Evolutionary conservation across 2,888 invertebrate genomes (phyloP).

Genomic region (Parelbella ahira): DNA sequence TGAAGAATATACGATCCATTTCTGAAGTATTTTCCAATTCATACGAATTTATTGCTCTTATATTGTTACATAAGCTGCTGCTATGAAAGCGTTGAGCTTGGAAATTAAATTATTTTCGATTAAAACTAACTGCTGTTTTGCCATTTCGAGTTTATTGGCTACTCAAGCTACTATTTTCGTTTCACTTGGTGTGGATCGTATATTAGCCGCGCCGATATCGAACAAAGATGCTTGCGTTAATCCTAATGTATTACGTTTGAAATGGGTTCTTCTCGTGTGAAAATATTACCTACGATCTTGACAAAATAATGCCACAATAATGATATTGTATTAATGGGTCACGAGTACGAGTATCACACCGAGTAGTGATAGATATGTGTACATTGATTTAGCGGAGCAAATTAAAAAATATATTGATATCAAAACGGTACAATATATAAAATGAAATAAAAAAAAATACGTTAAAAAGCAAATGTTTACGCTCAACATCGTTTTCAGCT

Average conservation of each 20-base stretch:
- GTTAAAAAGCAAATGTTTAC: slow-evolving; percentile 4
- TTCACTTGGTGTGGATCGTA: slow-evolving; percentile 17
- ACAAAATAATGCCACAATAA: slow-evolving; percentile 61
- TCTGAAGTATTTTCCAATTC: neutral
- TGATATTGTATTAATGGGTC: slow-evolving; percentile 29
- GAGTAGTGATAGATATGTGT: slow-evolving; percentile 21
- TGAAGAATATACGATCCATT: slow-evolving; percentile 23
- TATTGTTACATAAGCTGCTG: slow-evolving; percentile 7
- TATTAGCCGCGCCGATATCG: slow-evolving; percentile 15
- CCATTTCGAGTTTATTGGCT: slow-evolving; percentile 1
- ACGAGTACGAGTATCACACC: slow-evolving; percentile 19
- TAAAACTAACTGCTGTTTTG: neutral
- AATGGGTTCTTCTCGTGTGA: slow-evolving; percentile 41
- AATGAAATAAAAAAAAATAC: slow-evolving; percentile 15
- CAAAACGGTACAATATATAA: slow-evolving; percentile 19
- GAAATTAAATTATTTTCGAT: neutral
- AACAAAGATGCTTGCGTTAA: slow-evolving; percentile 44
- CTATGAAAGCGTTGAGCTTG: slow-evolving; percentile 3
- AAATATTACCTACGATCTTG: slow-evolving; percentile 50
- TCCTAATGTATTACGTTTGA: slow-evolving; percentile 43
- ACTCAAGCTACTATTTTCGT: neutral
- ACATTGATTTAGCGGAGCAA: slow-evolving; percentile 22
- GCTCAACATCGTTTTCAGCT: slow-evolving; percentile 23
- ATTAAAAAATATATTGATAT: slow-evolving; percentile 21
- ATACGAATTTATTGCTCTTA: neutral